Base-by-base conservation (phyloP, 2,113 vertebrate species). In the Ciconia maguari region DNA sequence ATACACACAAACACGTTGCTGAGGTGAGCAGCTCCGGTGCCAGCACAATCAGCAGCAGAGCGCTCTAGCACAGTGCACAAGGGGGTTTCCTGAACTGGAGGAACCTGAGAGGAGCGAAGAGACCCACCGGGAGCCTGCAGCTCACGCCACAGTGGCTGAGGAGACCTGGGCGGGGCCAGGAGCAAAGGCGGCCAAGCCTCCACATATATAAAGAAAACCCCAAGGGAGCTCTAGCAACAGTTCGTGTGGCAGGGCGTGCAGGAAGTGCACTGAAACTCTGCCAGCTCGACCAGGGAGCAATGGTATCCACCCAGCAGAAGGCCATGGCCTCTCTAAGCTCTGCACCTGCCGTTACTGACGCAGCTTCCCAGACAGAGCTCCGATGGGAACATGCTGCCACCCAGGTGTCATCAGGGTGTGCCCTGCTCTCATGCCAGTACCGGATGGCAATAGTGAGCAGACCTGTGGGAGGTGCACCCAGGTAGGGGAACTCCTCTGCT, bases 11-110 rank as follows among this genome's bases (percentile, higher is more conserved):
- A 34, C 21, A 57, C 10, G 16, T 17, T 9, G 1, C n/a, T 3
- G 1, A 64, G 20, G 15, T 0, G 3, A 80, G 32, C 34, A 19
- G 27, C 18, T 46, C 38, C 4, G 2, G 16, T 17, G 18, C 8
- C 1, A 1, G 46, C 13, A 21, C 0, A 4, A 25, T 34, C 1
- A 0, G 30, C 36, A 48, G 34, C 2, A 1, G 24, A 46, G 17
- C 1, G 1, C 26, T 30, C 44, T 18, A 38, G 34, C 3, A 1
- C 1, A 0, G 22, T 20, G 42, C 7, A 13, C 44, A 34, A 26
- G 0, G 29, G 9, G 5, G 9, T 8, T 27, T 58, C 54, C n/a
- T 10, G 3, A 83, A 20, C 16, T 0, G 1, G 29, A 8, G 32
- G 20, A 30, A 52, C 5, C 25, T 42, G 5, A 61, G 11, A 7